Evolutionary conservation across 2,113 vertebrate species (phyloP).

Genomic region (Rhombomys opimus): DNA sequence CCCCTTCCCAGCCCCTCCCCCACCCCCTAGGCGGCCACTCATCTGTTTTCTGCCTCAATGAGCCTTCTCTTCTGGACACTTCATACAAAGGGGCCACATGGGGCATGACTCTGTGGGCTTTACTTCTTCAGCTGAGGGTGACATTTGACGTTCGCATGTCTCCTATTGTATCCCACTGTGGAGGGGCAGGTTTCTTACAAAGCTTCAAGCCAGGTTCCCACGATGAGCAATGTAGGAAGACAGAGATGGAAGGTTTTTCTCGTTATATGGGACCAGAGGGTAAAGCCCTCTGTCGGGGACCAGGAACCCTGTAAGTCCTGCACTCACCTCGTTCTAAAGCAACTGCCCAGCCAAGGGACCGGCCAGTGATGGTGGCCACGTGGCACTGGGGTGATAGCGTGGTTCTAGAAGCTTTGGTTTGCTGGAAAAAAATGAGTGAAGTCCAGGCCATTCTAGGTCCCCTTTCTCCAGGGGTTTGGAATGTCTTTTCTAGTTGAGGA

Average conservation of each 20-base stretch:
- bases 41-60: rapidly evolving
- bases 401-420: neutral
- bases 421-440: neutral
- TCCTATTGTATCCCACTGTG: neutral
- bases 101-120: rapidly evolving
- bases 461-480: rapidly evolving
- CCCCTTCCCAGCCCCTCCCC: too few relatives aligned
- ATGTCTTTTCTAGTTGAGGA: neutral
- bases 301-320: rapidly evolving
- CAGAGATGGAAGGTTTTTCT: rapidly evolving
- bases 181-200: neutral
- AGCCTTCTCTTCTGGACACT: rapidly evolving
- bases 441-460: neutral
- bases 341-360: rapidly evolving
- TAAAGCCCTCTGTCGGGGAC: neutral
- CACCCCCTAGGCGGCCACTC: rapidly evolving
- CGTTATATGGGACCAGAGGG: neutral
- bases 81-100: rapidly evolving
- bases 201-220: neutral
- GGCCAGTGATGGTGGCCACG: rapidly evolving
- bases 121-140: rapidly evolving
- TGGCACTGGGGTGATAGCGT: neutral
- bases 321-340: rapidly evolving
- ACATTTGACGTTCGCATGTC: rapidly evolving
- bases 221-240: rapidly evolving